Evolutionary conservation across 1,140 invertebrate species (phyloP), one percentile per base, ranked within the genome.

Genomic region (Wiebesia pumilae): DNA sequence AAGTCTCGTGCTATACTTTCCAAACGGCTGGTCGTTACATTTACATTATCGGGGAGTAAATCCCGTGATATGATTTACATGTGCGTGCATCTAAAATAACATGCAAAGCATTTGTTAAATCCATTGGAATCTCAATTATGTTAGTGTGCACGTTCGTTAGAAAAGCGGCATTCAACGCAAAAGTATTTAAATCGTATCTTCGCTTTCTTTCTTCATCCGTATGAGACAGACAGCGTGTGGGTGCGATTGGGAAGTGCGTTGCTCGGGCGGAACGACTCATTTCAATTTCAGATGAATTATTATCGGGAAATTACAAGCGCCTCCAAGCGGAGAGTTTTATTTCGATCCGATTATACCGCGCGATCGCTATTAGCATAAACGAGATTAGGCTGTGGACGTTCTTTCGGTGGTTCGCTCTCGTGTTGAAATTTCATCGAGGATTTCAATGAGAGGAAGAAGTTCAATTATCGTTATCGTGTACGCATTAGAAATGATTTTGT

Each of bases 271-370:
- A 43, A 67, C 62, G 24, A 21, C 82, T 77, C 69, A 62, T 83
- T 83, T 62, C 35, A 77, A 83, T 62, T 83, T 62, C 71, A 83
- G 54, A 83, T 83, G 71, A 83, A 75, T 83, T 83, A 75, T 83
- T 71, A 77, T 54, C 69, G 69, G 83, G 83, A 84, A 84, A 84
- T 77, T 62, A 33, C 47, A 62, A 83, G 71, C 33, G 33, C 12
- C 35, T 75, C n/a, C 1, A 27, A 58, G 71, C 24, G 19, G 33
- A 30, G 79, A 62, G 30, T 79, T 79, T 79, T 78, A 78, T 58
- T 79, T 79, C 43, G 24, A 30, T 27, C 16, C 47, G 47, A 21
- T 62, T 38, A 38, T 65, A 35, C 33, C 19, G 67, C 16, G 10
- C 35, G 65, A 71, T 51, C n/a, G 81, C 19, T n/a, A 83, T 83